phyloP scores from a whole-genome alignment of 2,797 vertebrate species.

The Limnodromus scolopaceus region DNA sequence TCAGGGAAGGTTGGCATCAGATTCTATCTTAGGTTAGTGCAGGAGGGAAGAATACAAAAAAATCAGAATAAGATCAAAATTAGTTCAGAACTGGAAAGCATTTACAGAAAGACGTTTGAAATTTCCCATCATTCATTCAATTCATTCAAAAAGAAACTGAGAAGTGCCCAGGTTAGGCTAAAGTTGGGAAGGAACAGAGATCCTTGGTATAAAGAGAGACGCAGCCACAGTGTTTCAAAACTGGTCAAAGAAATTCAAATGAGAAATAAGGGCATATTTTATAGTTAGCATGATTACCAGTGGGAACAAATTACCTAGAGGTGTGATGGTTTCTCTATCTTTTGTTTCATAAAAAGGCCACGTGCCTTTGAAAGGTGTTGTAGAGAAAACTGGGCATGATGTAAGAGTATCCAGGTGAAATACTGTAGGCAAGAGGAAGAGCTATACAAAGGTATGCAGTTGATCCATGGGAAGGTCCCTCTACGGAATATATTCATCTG shows the following conservation, averaged over 20 bases:
- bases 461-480: background rate
- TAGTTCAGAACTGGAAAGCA: background rate
- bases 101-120: background rate
- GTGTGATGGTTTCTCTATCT: background rate
- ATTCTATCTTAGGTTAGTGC: background rate
- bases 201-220: background rate
- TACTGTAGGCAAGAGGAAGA: background rate
- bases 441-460: background rate
- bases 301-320: background rate
- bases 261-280: background rate
- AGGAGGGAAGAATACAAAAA: background rate
- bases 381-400: background rate
- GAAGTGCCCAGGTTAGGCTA: background rate
- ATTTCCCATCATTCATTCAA: background rate
- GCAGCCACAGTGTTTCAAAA: background rate
- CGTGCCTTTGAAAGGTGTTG: background rate
- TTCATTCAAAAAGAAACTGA: background rate
- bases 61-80: background rate
- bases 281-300: background rate
- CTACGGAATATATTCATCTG: background rate
- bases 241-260: background rate
- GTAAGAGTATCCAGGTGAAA: background rate
- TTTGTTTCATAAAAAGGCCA: background rate
- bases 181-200: background rate
- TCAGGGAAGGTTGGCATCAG: background rate